Conservation (phyloP, 2,888 invertebrate species). For the Aphodius granarius region DNA sequence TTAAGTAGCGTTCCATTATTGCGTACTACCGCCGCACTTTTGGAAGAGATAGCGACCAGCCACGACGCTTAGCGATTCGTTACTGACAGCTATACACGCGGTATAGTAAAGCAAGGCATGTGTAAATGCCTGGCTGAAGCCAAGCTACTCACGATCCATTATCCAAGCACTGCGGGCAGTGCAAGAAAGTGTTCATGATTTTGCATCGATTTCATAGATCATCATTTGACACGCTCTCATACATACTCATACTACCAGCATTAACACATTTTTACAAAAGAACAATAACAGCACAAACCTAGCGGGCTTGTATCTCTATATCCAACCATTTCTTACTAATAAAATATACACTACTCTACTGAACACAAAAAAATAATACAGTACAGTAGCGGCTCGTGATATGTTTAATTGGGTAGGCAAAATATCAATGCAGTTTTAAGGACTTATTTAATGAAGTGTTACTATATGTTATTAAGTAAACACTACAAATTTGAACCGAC, state of each 20-base stretch:
- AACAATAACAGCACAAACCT: not conserved
- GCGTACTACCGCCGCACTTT: not conserved
- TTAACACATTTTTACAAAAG: not conserved
- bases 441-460: too few relatives aligned
- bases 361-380: too few relatives aligned
- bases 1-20: not conserved
- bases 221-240: conserved; percentile 25
- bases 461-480: too few relatives aligned
- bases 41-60: not conserved
- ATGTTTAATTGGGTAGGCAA: too few relatives aligned
- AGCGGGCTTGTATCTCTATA: not conserved
- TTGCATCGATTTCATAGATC: conserved; percentile 28
- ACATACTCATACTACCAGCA: not conserved
- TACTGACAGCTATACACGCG: not conserved
- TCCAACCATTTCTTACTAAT: not conserved
- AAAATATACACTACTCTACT: too few relatives aligned
- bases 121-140: not conserved
- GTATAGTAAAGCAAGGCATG: not conserved
- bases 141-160: conserved; percentile 1
- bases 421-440: too few relatives aligned
- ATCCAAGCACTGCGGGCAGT: conserved; percentile 29
- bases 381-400: too few relatives aligned
- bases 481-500: too few relatives aligned
- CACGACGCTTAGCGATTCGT: not conserved
- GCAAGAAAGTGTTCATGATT: conserved; percentile 30